phyloP scores from a whole-genome alignment of 2,797 vertebrate species.

The Myotis pilosus region DNA sequence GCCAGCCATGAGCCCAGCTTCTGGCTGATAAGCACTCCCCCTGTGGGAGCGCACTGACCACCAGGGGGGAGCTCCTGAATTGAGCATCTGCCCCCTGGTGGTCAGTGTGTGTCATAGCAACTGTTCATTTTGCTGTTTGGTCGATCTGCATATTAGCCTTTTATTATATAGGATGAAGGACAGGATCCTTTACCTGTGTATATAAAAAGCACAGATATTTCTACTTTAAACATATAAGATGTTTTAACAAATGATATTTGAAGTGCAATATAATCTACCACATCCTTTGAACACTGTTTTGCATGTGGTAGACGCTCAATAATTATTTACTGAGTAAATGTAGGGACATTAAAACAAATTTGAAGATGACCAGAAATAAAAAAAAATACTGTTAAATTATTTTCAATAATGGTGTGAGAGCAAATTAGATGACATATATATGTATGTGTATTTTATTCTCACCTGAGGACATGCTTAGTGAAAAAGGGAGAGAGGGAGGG shows the following conservation, averaged over 20 bases:
- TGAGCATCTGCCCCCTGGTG: no score
- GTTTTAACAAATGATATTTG: background rate
- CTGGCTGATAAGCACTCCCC: no score
- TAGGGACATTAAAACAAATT: background rate
- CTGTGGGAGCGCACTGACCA: no score
- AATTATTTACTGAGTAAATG: background rate
- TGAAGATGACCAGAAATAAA: background rate
- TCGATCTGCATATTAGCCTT: no score
- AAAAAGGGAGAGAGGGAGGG: no score
- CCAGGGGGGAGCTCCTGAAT: no score
- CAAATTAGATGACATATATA: background rate
- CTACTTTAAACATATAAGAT: background rate
- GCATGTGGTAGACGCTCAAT: background rate
- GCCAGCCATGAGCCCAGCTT: no score
- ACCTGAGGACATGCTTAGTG: no score
- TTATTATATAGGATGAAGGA: background rate
- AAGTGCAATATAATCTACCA: background rate
- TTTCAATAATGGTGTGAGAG: background rate
- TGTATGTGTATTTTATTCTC: no score
- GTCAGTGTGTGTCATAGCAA: no score
- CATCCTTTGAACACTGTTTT: background rate
- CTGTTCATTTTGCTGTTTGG: no score
- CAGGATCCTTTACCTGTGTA: background rate
- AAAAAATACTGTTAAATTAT: background rate
- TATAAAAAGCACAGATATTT: background rate